Evolutionary conservation across 2,888 invertebrate species (phyloP), one percentile per base, ranked within the genome.

Genomic region (Drosophila diplacantha): DNA sequence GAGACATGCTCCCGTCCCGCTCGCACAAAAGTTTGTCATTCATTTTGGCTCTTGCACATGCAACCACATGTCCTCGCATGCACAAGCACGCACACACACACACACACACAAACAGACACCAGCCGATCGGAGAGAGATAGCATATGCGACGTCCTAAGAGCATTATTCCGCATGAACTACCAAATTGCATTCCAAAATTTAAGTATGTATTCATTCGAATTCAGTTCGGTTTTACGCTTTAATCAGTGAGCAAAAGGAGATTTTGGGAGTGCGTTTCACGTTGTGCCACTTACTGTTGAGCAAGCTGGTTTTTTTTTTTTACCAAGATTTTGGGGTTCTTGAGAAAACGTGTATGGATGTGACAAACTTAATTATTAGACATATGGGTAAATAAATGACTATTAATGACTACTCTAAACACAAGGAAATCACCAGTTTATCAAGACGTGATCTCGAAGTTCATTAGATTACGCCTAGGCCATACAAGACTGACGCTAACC

Each of bases 131-230:
- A 43, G 63, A n/a, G 51, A 26, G 43, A 22, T 34, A 43, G 41
- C 70, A 58, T 66, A 43, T 59, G 47, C 61, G 43, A 49, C 26
- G 37, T 57, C 60, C 51, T 68, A 60, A 68, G 69, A 68, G 60
- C 69, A 66, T 66, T 66, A 66, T 66, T 66, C 68, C 65, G 54
- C 69, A 67, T 69, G 62, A 69, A 62, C 60, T 74, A 74, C 80
- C 72, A 62, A 80, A 83, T 74, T 80, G 75, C 81, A 77, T 74
- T 71, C 59, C 62, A 35, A 62, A 77, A 72, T 82, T 80, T 71
- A 72, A 77, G 72, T 68, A 71, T 76, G n/a, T n/a, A n/a, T 72
- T 61, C 58, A 72, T 76, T 60, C 63, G 56, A 75, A 75, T 71
- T 80, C 31, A 35, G 35, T 38, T 54, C 24, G 26, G 37, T 16